A percentile compares a stretch with the other conserved stretches of the same genome.
Evolutionary conservation across 2,888 invertebrate genomes (phyloP).

Genomic region (Podotricha telesiphe): DNA sequence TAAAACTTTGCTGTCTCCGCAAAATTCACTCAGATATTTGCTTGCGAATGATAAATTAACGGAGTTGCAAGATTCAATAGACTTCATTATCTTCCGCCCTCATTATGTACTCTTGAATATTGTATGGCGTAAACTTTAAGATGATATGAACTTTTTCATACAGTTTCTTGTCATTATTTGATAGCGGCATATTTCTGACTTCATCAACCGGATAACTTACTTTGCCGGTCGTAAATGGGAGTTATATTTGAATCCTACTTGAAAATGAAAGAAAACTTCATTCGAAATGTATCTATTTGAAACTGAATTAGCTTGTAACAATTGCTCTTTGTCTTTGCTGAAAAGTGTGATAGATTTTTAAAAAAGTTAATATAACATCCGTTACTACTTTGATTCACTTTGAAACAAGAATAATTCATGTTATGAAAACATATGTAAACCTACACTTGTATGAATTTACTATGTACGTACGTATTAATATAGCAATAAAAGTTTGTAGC

Average conservation of each 20-base stretch:
- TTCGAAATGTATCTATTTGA: too few relatives aligned
- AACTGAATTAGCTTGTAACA: too few relatives aligned
- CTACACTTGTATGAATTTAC: background rate
- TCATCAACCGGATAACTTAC: too few relatives aligned
- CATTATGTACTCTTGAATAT: conserved; percentile 37
- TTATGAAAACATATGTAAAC: conserved; percentile 3
- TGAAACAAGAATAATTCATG: background rate
- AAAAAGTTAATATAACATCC: background rate
- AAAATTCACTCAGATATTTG: conserved; percentile 62
- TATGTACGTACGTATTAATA: conserved; percentile 12
- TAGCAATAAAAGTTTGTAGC: conserved; percentile 38
- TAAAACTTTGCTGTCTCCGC: conserved; percentile 65
- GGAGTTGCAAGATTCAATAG: conserved; percentile 69
- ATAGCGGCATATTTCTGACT: too few relatives aligned
- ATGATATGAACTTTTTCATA: conserved; percentile 24
- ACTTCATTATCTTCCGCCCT: conserved; percentile 45
- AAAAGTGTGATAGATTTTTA: background rate
- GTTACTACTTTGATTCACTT: background rate
- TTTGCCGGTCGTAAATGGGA: too few relatives aligned
- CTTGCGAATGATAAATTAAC: conserved; percentile 72
- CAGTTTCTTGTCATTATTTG: background rate
- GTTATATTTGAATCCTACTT: too few relatives aligned
- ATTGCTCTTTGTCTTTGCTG: too few relatives aligned
- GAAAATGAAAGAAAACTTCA: too few relatives aligned
- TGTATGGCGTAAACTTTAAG: conserved; percentile 33